Evolutionary conservation across 2,797 vertebrate species (phyloP).

Genomic region (Sebastes steindachneri): DNA sequence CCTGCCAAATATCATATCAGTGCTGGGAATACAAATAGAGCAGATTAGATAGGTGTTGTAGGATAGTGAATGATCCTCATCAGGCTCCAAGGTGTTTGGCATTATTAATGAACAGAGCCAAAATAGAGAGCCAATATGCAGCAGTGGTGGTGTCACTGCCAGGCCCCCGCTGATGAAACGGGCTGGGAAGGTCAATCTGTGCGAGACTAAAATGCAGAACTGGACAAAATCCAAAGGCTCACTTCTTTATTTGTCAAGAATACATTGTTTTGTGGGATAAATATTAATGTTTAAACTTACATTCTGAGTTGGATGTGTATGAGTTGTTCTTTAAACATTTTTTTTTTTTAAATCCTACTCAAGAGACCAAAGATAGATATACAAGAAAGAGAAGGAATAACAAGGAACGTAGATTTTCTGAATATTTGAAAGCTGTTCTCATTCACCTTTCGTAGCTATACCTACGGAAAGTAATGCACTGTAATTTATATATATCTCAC

Average conservation of each 20-base stretch:
- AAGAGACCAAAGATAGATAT: not conserved
- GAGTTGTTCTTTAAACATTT: not conserved
- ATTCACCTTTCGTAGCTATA: no score
- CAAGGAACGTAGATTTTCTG: not conserved
- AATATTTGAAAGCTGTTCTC: no score
- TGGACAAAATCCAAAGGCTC: conserved; percentile 41
- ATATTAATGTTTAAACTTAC: conserved; percentile 13
- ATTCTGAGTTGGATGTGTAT: not conserved
- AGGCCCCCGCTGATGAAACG: conserved; percentile 49
- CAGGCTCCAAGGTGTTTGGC: conserved; percentile 50
- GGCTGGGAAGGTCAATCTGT: conserved; percentile 56
- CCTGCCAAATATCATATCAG: conserved; percentile 78
- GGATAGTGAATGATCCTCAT: conserved; percentile 54
- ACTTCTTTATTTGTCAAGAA: not conserved
- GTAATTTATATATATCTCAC: no score
- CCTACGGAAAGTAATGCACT: no score
- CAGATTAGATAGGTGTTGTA: conserved; percentile 59
- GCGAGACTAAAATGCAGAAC: conserved; percentile 26
- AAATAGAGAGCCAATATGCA: conserved; percentile 47
- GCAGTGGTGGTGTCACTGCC: conserved; percentile 36
- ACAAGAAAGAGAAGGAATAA: not conserved
- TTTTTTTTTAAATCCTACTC: not conserved
- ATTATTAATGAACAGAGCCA: conserved; percentile 66
- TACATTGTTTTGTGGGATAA: conserved; percentile 9
- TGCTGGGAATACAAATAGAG: conserved; percentile 76